phyloP scores from a whole-genome alignment of 2,113 vertebrate genomes.

The Campylomormyrus tamandua region DNA sequence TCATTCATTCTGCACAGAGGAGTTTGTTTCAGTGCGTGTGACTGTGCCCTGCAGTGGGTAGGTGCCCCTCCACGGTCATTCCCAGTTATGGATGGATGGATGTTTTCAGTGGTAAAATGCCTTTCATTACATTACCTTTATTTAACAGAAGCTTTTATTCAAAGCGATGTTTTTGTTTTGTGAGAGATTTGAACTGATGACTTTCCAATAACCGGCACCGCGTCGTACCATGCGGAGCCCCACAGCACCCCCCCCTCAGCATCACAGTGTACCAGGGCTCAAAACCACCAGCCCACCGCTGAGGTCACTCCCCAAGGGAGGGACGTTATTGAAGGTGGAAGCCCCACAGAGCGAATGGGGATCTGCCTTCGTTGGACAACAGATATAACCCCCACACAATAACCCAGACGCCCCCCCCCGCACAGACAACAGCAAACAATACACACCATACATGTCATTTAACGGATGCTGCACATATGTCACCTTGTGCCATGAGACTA shows the following conservation, averaged over 20 bases:
- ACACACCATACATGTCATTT: neutral
- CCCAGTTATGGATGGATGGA: neutral
- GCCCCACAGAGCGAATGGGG: neutral
- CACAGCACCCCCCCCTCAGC: neutral
- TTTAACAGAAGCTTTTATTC: neutral
- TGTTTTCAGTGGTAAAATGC: neutral
- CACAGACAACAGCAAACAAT: neutral
- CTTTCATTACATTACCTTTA: neutral
- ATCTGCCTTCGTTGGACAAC: neutral
- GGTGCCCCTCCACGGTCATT: neutral
- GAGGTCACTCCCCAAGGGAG: neutral
- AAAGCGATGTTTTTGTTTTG: neutral
- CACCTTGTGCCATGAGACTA: neutral
- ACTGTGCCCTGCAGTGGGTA: neutral
- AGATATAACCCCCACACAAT: neutral
- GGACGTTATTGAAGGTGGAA: neutral
- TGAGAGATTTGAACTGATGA: neutral
- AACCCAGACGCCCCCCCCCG: neutral
- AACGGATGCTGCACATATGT: neutral
- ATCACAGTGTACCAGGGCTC: neutral
- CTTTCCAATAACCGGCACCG: neutral
- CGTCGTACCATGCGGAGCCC: neutral
- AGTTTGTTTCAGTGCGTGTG: neutral
- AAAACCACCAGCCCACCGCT: neutral
- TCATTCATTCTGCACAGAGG: neutral